phyloP scores from a whole-genome alignment of 2,113 vertebrate genomes.

The Amblyornis subalaris region DNA sequence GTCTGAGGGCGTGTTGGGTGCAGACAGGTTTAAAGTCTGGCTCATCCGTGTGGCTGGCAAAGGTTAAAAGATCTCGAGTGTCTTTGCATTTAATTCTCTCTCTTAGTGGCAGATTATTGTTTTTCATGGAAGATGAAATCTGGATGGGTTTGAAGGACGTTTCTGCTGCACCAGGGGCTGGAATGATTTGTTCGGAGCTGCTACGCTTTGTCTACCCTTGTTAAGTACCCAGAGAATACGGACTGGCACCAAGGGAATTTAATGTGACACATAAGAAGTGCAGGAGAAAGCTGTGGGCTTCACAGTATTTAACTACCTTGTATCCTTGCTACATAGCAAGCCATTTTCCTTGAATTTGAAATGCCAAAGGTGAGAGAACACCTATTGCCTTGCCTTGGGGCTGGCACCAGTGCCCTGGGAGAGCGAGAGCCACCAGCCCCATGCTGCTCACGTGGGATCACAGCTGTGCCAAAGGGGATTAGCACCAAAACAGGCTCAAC shows the following conservation, averaged over 20 bases:
- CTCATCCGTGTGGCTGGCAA: neutral
- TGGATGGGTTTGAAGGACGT: neutral
- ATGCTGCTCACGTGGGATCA: neutral
- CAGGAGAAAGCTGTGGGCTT: neutral
- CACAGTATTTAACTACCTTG: neutral
- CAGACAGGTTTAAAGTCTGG: neutral
- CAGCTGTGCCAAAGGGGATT: neutral
- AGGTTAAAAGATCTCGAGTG: neutral
- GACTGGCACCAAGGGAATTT: constrained; percentile 24
- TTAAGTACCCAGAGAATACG: neutral
- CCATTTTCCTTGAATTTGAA: neutral
- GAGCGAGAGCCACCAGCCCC: neutral
- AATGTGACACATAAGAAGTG: constrained; percentile 16
- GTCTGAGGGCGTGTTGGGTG: neutral
- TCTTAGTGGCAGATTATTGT: neutral
- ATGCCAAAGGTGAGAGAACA: neutral
- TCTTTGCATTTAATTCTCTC: neutral
- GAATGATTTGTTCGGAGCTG: neutral
- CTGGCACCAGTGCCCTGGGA: neutral
- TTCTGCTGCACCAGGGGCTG: neutral
- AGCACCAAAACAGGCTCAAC: neutral
- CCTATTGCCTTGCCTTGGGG: neutral
- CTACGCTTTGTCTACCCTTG: constrained; percentile 17
- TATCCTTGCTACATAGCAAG: neutral
- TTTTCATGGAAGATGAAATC: neutral